These are phyloP conservation scores for Sebastolobus alascanus DNA, from an alignment of 2,797 vertebrate genomes.

Conservation along the genomic window DNA sequence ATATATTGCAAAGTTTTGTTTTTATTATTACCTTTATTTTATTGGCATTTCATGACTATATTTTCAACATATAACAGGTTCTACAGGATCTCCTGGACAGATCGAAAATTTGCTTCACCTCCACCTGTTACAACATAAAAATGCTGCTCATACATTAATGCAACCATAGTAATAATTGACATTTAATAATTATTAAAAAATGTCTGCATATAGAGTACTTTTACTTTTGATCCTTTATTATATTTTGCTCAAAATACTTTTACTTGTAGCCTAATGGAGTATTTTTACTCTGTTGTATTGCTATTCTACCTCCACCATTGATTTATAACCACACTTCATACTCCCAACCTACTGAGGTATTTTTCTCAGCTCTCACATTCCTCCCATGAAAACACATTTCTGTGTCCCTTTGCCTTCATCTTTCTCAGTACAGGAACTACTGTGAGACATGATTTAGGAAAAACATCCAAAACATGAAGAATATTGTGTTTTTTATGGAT, in stretches of 20 bases:
- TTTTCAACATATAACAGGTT: neutral
- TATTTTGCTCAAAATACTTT: neutral
- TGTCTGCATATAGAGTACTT: neutral
- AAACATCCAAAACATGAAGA: neutral
- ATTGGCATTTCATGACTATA: neutral
- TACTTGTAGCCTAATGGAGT: neutral
- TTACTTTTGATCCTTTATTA: neutral
- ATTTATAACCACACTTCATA: neutral
- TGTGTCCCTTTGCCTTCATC: neutral
- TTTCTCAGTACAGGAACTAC: neutral
- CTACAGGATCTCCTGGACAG: neutral
- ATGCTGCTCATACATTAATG: neutral
- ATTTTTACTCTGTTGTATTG: neutral
- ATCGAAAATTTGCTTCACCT: neutral
- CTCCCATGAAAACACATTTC: neutral
- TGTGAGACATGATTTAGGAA: neutral
- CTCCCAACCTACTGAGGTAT: neutral
- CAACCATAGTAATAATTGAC: neutral
- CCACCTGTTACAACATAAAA: neutral
- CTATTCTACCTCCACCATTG: neutral
- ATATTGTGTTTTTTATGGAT: neutral
- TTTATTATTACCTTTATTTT: neutral
- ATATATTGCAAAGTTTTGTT: neutral
- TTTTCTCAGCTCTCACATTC: slow-evolving; percentile 1
- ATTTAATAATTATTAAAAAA: neutral